A percentile compares a stretch with the other conserved stretches of the same genome.
Conservation (phyloP, 2,888 invertebrate species). For the Agrochola lota region DNA sequence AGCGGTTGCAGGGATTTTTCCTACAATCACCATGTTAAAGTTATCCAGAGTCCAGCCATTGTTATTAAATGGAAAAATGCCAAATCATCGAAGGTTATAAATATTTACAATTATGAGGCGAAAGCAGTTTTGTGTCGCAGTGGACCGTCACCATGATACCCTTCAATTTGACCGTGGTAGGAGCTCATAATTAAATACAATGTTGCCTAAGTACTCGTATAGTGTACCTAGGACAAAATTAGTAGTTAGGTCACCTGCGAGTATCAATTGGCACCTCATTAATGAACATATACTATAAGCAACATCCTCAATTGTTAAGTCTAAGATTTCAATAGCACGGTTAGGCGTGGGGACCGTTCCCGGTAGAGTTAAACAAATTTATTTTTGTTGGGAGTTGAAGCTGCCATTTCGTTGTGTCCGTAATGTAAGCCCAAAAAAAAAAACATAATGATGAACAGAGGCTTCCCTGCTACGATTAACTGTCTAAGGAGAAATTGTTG, state of each 20-base stretch:
- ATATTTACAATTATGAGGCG: constrained; percentile 2
- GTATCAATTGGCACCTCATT: constrained; percentile 18
- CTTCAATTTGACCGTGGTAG: constrained; percentile 57
- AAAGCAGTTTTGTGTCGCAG: constrained; percentile 17
- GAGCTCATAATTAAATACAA: constrained; percentile 65
- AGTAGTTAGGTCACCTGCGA: not conserved
- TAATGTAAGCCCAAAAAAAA: too few relatives aligned
- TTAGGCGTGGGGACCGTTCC: not conserved
- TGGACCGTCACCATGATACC: constrained; percentile 36
- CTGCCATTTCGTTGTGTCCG: not conserved
- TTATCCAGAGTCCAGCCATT: not conserved
- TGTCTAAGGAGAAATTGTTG: not conserved
- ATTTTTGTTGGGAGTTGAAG: not conserved
- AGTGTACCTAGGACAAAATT: constrained; percentile 12
- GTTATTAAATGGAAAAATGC: not conserved
- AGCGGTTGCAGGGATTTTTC: not conserved
- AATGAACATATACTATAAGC: constrained; percentile 10
- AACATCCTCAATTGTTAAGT: constrained; percentile 5
- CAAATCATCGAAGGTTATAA: not conserved
- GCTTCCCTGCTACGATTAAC: not conserved
- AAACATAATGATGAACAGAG: not conserved
- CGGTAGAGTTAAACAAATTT: not conserved
- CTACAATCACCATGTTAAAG: not conserved
- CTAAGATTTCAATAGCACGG: not conserved
- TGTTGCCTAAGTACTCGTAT: constrained; percentile 50